These are phyloP conservation scores for Halichondria panicea DNA, from an alignment of 37 sponge, comb jelly and placozoan species.

Conservation along the genomic window DNA sequence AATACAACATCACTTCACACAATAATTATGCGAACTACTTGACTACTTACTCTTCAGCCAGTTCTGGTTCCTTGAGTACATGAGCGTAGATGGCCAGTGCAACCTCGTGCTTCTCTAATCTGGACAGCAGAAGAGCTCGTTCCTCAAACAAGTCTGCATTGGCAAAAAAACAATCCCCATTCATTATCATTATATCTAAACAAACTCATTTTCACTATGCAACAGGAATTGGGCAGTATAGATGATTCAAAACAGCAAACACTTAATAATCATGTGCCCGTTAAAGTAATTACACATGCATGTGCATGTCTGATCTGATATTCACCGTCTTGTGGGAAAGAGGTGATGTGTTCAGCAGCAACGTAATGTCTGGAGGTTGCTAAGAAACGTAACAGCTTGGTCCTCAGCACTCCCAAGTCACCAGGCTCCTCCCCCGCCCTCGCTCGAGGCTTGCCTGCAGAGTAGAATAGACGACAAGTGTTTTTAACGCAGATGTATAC, in stretches of 20 bases:
- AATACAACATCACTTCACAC: too few species aligned
- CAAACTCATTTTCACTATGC: neutral
- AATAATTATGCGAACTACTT: too few species aligned
- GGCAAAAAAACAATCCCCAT: neutral
- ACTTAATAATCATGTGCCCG: neutral
- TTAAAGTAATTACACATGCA: neutral
- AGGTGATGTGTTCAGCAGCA: slow-evolving; percentile 61
- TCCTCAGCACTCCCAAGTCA: slow-evolving; percentile 53
- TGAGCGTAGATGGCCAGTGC: slow-evolving; percentile 90
- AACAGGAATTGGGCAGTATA: neutral
- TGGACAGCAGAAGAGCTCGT: slow-evolving; percentile 79
- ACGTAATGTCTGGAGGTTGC: slow-evolving; percentile 66
- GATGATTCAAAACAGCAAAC: too few species aligned
- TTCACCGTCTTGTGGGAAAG: slow-evolving; percentile 73
- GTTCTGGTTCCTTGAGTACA: slow-evolving; percentile 65
- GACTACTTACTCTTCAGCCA: slow-evolving; percentile 89
- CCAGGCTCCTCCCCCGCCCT: slow-evolving; percentile 85
- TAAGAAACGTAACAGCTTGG: slow-evolving; percentile 73
- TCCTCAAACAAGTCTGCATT: slow-evolving; percentile 78
- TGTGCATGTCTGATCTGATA: neutral
- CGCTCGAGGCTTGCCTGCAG: slow-evolving; percentile 18
- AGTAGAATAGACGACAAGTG: neutral
- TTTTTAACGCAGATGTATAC: too few species aligned
- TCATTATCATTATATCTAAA: neutral
- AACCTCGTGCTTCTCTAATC: slow-evolving; percentile 77